Evolutionary conservation across 2,113 vertebrate species (phyloP), one percentile per base, ranked within the genome.

Genomic region (Prochilodus magdalenae): DNA sequence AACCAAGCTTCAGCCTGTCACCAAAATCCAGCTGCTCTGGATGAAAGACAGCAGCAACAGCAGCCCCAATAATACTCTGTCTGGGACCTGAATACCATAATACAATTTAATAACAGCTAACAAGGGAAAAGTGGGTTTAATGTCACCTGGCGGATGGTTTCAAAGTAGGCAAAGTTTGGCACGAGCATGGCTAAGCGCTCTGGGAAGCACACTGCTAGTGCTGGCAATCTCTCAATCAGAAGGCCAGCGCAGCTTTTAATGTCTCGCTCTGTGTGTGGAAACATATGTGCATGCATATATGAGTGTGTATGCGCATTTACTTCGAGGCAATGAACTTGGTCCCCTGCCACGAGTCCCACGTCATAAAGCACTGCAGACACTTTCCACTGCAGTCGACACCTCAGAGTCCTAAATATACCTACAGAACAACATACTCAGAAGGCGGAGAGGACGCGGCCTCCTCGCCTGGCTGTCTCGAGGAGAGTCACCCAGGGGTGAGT

Each of bases 371-470:
- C 83, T 85, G 86, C 88, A 91, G 89, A 90, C 87, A 84, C 85
- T 89, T 90, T 87, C 81, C 88, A 79, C 76, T 67, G 89, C 94
- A 94, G 93, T 90, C 92, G 93, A 95, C 95, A 96, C 94, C 94
- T 95, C 94, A 89, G 74, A 85, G 93, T 90, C 95, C 93, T 95
- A 96, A 96, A 96, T 95, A 95, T 94, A 94, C 94, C 94, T 93
- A 24, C 93, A 96, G 90, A 94, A 92, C 94, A 96, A 96, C 89
- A 92, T 90, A 87, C 91, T 89, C 89, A 60, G 93, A 89, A 91
- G 93, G 92, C 92, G 88, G 84, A 84, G 36, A 14, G 92, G 92
- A 24, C 81, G 84, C 12, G 86, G 87, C 89, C 87, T 91, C 89
- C 59, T 65, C 15, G 33, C 5, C 36, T 76, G n/a, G 24, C 57